Evolutionary conservation across 2,113 vertebrate species (phyloP).

Genomic region (Nansenia antarctica): DNA sequence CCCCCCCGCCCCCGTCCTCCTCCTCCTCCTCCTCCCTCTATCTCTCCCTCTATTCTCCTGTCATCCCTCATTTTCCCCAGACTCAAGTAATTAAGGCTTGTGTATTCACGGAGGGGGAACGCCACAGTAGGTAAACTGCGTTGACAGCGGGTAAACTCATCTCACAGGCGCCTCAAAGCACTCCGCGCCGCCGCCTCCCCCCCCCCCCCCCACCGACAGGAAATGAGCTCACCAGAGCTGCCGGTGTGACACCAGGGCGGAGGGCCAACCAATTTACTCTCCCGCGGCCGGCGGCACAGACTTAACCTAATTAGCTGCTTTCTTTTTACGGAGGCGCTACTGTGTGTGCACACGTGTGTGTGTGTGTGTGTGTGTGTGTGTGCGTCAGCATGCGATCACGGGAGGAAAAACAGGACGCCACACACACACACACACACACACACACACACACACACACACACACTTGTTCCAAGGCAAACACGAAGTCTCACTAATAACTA

Average conservation of each 20-base stretch:
- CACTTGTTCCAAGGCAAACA: slow-evolving; percentile 19
- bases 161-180: no score
- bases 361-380: slow-evolving; percentile 1
- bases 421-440: slow-evolving; percentile 8
- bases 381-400: background rate
- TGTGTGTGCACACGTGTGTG: slow-evolving; percentile 7
- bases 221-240: slow-evolving; percentile 23
- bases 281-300: slow-evolving; percentile 34
- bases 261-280: slow-evolving; percentile 47
- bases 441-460: slow-evolving; percentile 1
- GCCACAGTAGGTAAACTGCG: no score
- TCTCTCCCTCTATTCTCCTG: slow-evolving; percentile 5
- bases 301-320: slow-evolving; percentile 68
- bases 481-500: slow-evolving; percentile 42
- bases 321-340: slow-evolving; percentile 42
- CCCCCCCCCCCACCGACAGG: background rate
- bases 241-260: slow-evolving; percentile 37
- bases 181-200: no score
- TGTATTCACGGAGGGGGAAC: no score
- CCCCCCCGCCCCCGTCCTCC: no score
- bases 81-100: no score
- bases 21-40: no score
- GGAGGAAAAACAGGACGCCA: background rate
- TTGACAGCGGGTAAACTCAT: no score
- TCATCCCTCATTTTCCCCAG: no score